Percentiles rank a stretch among this genome's conserved stretches.
Conservation (phyloP, 2,113 vertebrate species). For the Sterrhoptilus dennistouni region DNA sequence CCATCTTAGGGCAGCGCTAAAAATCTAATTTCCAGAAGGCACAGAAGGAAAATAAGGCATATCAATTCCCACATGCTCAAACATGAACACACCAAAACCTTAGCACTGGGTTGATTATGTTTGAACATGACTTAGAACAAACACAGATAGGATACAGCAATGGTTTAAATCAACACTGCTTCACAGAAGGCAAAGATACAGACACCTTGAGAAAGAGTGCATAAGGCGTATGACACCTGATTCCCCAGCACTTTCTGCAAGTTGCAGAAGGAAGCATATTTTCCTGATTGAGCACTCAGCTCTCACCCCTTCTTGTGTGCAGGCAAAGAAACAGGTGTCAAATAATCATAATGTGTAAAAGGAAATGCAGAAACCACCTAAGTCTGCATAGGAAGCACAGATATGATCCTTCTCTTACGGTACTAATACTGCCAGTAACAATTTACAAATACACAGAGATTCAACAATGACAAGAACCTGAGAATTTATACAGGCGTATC, state of each 20-base stretch:
- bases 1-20: slow-evolving; percentile 41
- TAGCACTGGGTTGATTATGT: neutral
- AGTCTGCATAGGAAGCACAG: neutral
- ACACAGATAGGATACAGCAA: neutral
- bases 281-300: neutral
- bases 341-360: neutral
- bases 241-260: neutral
- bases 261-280: neutral
- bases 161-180: neutral
- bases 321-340: neutral
- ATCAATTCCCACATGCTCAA: slow-evolving; percentile 34
- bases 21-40: slow-evolving; percentile 63
- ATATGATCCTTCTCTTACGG: neutral
- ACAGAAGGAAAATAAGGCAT: slow-evolving; percentile 41
- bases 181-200: neutral
- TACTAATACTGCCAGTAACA: neutral
- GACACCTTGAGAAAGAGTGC: neutral
- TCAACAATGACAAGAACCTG: neutral
- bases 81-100: slow-evolving; percentile 1
- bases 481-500: neutral
- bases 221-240: neutral
- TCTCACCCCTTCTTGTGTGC: neutral
- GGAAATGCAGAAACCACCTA: neutral
- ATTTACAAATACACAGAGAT: neutral
- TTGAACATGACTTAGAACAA: neutral